These are phyloP conservation scores for Apostichopus japonicus DNA, from an alignment of 35 echinoderm and acorn worm genomes.

Conservation along the genomic window DNA sequence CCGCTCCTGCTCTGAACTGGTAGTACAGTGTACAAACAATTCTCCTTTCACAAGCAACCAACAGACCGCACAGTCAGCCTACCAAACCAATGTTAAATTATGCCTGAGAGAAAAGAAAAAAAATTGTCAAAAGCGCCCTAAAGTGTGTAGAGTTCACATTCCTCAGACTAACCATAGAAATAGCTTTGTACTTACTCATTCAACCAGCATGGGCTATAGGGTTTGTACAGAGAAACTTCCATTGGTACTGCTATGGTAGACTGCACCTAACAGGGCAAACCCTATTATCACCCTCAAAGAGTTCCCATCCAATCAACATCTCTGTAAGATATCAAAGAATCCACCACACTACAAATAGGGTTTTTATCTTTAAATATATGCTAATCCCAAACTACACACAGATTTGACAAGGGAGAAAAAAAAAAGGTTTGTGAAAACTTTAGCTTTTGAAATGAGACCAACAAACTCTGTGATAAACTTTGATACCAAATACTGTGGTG, in stretches of 20 bases:
- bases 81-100: slow-evolving; percentile 21
- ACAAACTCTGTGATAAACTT: background rate
- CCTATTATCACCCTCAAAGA: background rate
- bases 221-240: background rate
- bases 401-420: background rate
- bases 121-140: slow-evolving; percentile 12
- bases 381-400: background rate
- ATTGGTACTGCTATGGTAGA: slow-evolving; percentile 38
- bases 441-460: background rate
- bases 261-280: slow-evolving; percentile 6
- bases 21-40: slow-evolving; percentile 15
- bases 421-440: background rate
- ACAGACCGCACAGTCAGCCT: slow-evolving; percentile 2
- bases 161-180: slow-evolving; percentile 32
- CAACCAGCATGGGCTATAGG: slow-evolving; percentile 24
- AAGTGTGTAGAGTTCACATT: slow-evolving; percentile 44
- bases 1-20: slow-evolving; percentile 22
- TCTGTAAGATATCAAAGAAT: background rate
- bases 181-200: slow-evolving; percentile 40
- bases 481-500: background rate
- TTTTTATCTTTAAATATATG: slow-evolving; percentile 17
- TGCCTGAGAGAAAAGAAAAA: background rate
- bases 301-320: slow-evolving; percentile 21
- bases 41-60: slow-evolving; percentile 11
- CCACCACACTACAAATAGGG: slow-evolving; percentile 37